A percentile compares a stretch with the other conserved stretches of the same genome.
Evolutionary conservation across 1,140 invertebrate genomes (phyloP).

Genomic region (Drosophila fuyamai): DNA sequence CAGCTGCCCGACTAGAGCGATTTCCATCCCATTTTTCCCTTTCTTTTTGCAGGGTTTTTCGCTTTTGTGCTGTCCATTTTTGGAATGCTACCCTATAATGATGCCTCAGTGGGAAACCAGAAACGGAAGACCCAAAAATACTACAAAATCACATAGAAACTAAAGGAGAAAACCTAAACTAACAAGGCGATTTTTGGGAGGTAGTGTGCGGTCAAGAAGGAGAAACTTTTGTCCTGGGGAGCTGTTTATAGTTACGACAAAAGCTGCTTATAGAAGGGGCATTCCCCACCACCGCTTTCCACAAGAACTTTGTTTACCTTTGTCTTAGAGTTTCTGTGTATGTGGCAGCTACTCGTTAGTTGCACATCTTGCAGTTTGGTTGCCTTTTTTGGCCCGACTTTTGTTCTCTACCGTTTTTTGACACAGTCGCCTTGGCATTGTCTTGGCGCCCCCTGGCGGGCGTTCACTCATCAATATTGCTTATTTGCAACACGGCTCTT

Average conservation of each 20-base stretch:
- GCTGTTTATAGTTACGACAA: constrained; percentile 46
- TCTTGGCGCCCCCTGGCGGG: constrained; percentile 54
- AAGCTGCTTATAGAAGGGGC: constrained; percentile 32
- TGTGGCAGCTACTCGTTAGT: constrained; percentile 56
- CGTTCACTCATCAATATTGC: constrained; percentile 76
- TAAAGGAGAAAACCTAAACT: constrained; percentile 14
- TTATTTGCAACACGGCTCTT: constrained; percentile 66
- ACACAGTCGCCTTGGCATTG: constrained; percentile 32
- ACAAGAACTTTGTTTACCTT: constrained; percentile 46
- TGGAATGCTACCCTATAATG: constrained; percentile 41
- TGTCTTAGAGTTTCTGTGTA: constrained; percentile 21
- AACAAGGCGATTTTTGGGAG: constrained; percentile 22
- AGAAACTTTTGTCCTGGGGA: constrained; percentile 14
- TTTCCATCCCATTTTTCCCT: constrained; percentile 1
- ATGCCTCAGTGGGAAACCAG: constrained; percentile 29
- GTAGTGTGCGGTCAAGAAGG: constrained; percentile 6
- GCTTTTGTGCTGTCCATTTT: constrained; percentile 29
- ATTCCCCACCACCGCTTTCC: neutral
- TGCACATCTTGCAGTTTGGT: constrained; percentile 62
- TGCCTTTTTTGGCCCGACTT: constrained; percentile 53
- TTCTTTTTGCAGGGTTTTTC: constrained; percentile 6
- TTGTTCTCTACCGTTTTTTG: constrained; percentile 22
- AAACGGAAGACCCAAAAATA: constrained; percentile 38
- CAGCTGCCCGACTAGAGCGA: constrained; percentile 17
- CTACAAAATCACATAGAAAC: constrained; percentile 12